Percentiles rank a stretch among this genome's conserved stretches.
phyloP scores from a whole-genome alignment of 2,797 vertebrate species.

The Artibeus lituratus region DNA sequence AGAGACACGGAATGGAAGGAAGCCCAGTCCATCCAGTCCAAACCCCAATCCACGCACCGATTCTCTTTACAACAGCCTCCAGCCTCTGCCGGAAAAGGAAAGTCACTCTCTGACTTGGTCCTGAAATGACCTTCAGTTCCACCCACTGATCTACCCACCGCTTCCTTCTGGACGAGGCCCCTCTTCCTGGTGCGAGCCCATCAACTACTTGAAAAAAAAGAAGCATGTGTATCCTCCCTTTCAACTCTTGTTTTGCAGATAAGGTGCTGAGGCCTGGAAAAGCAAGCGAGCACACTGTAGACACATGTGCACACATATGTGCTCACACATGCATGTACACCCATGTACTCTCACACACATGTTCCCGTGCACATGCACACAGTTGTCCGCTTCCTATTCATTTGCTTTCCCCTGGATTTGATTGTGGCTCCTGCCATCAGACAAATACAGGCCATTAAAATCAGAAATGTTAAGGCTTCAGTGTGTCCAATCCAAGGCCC shows the following conservation, averaged over 20 bases:
- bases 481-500: background rate
- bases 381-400: background rate
- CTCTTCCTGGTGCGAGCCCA: background rate
- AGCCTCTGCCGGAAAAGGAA: background rate
- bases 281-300: fast-evolving
- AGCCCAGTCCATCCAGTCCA: background rate
- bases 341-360: no score
- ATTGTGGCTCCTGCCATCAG: background rate
- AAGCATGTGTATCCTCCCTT: background rate
- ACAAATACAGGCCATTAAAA: background rate
- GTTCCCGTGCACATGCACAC: background rate
- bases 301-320: no score
- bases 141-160: background rate
- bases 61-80: background rate
- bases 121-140: background rate
- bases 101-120: background rate
- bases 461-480: background rate
- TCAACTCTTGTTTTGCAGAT: background rate
- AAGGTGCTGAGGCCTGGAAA: background rate
- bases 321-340: no score
- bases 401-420: background rate
- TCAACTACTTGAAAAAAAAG: background rate
- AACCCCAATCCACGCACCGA: no score
- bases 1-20: background rate
- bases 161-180: background rate